Evolutionary conservation across 2,113 vertebrate species (phyloP), one percentile per base, ranked within the genome.

Genomic region (Oreochromis spilurus): DNA sequence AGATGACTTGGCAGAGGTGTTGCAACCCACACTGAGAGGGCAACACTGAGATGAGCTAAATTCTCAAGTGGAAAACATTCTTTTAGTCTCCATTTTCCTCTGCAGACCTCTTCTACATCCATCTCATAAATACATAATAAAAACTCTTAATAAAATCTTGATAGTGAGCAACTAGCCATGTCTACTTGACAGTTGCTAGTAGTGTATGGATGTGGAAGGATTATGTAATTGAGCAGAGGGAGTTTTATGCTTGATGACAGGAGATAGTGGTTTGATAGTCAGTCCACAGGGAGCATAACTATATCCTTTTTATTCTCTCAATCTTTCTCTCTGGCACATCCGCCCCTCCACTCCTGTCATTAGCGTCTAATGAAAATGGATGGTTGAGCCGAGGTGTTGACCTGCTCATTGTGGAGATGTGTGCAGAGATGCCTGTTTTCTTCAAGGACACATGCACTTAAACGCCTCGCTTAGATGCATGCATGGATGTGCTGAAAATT

Each of bases 341-440:
- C 50, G 50, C 70, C 58, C 62, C 67, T 86, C 88, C 53, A 14
- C 60, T 90, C 82, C 82, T 83, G 90, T 88, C 92, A 87, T 93
- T 95, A 89, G 60, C 16, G 11, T 84, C 84, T 91, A 91, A 94
- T 95, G 92, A 89, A 94, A 94, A 95, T 90, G 83, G 91, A 94
- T 89, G 89, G 81, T 13, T 36, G 75, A 89, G 87, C 82, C 40
- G 62, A 91, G 87, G 90, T 91, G 92, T 93, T 93, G 92, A 92
- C 92, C 92, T 72, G 84, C 87, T 87, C 82, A 45, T 82, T 50
- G 82, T 24, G 53, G 62, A 92, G 85, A 87, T 81, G 31, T 54
- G 89, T 17, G 67, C 70, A 75, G 43, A 62, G 60, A 84, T 82
- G 84, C 82, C 84, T 54, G 67, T 84, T 79, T 80, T 57, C 58